Evolutionary conservation across 2,113 vertebrate species (phyloP), one percentile per base, ranked within the genome.

Genomic region (Sturnira hondurensis): DNA sequence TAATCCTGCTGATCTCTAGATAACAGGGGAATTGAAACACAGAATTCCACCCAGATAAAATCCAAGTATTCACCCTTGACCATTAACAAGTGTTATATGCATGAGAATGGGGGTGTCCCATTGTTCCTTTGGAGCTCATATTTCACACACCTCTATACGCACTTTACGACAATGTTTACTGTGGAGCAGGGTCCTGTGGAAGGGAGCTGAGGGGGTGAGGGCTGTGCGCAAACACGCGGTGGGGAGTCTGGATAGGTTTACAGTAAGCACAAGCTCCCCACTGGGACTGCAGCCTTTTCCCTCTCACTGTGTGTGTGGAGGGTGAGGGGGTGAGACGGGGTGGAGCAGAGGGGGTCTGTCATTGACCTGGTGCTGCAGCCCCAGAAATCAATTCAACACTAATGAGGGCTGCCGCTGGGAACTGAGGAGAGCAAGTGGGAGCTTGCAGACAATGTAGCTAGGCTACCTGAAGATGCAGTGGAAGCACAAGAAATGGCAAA

Each of bases 331-430:
- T 10, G 9, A 14, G 47, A 47, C 11, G n/a, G 89, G 71, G 19
- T 28, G 45, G 24, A 2, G 3, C 20, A 36, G 13, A 7, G 45
- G n/a, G 36, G 47, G 33, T 61, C 36, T 97, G 88, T 86, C 91
- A 96, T 94, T 96, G 96, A 96, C 94, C 22, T 0, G 41, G 94
- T 97, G 95, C 94, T 8, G 14, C 71, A 97, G 93, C 47, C 95
- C 87, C 83, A 97, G 87, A 96, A 98, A 98, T 98, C 97, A 96
- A 97, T 16, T 1, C 50, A 82, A 88, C 93, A 92, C 85, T 96
- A 96, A 96, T 58, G 96, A 97, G 81, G 43, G 67, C 50, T 22
- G 95, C 86, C 95, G 91, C 93, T 94, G 86, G 16, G 6, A 96
- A 76, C 38, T 28, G 83, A 97, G 58, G 78, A 45, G 63, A 97